These are phyloP conservation scores for Nebria salina DNA, from an alignment of 2,888 invertebrate genomes.

Conservation along the genomic window DNA sequence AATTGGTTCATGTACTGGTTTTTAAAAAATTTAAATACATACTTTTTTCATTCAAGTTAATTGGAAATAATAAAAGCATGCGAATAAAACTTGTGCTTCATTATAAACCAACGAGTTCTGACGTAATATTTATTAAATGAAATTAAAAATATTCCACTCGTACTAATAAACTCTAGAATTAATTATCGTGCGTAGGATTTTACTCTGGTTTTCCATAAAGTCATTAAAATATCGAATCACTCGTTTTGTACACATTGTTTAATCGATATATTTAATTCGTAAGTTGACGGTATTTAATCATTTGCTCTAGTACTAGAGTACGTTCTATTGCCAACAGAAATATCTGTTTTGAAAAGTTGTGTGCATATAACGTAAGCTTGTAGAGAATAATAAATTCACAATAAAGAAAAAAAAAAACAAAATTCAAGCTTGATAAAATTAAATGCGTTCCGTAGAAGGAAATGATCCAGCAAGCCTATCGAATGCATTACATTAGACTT, in stretches of 20 bases:
- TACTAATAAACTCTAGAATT: not conserved
- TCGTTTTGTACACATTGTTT: too few species aligned
- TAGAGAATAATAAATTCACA: too few species aligned
- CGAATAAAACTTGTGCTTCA: not conserved
- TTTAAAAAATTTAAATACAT: not conserved
- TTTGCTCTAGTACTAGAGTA: too few species aligned
- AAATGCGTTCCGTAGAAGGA: conserved; percentile 20
- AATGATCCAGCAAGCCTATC: conserved; percentile 33
- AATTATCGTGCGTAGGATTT: too few species aligned
- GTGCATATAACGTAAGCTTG: too few species aligned
- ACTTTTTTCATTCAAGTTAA: not conserved
- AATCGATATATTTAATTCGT: too few species aligned
- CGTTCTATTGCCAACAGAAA: too few species aligned
- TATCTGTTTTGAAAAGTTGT: too few species aligned
- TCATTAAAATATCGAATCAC: too few species aligned
- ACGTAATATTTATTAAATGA: not conserved
- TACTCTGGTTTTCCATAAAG: too few species aligned
- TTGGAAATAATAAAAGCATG: not conserved
- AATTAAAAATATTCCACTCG: not conserved
- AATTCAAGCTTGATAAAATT: conserved; percentile 6
- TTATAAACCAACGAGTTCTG: not conserved
- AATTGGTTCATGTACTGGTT: not conserved
- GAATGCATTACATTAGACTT: conserved; percentile 23
- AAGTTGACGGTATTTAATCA: too few species aligned
- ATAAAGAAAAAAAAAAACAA: not conserved